Percentiles rank a stretch among this genome's conserved stretches.
These are phyloP conservation scores for Anadara kagoshimensis DNA, from an alignment of 1,140 invertebrate species.

Conservation along the genomic window DNA sequence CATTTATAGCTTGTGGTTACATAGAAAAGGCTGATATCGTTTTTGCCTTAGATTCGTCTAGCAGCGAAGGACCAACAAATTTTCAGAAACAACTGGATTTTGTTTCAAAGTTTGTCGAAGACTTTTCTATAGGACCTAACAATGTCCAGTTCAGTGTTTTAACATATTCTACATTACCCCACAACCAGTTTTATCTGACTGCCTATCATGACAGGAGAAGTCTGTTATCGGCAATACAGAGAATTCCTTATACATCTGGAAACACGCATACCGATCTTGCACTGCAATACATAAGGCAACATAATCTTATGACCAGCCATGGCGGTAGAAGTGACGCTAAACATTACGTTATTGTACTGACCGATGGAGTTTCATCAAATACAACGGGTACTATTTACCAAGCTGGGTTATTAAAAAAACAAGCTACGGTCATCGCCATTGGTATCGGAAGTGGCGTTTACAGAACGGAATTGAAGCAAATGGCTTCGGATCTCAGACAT, in stretches of 20 bases:
- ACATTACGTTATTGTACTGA: constrained; percentile 47
- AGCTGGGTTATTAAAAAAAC: constrained; percentile 38
- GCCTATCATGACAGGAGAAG: constrained; percentile 25
- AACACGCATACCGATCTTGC: constrained; percentile 44
- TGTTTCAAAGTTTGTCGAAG: constrained; percentile 37
- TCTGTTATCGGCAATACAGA: constrained; percentile 25
- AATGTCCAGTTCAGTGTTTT: constrained; percentile 49
- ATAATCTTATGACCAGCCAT: constrained; percentile 25
- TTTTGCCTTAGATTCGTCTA: constrained; percentile 52
- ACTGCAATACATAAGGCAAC: constrained; percentile 37
- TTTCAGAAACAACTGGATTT: constrained; percentile 49
- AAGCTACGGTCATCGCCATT: constrained; percentile 38
- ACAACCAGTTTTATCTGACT: constrained; percentile 41
- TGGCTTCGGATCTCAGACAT: constrained; percentile 45
- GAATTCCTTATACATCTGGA: constrained; percentile 19
- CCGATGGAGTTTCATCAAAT: constrained; percentile 48
- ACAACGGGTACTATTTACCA: constrained; percentile 20
- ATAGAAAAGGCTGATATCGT: constrained; percentile 51
- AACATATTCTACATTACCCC: constrained; percentile 26
- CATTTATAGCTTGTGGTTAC: constrained; percentile 37
- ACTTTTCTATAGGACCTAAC: constrained; percentile 42
- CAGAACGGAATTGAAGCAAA: constrained; percentile 43
- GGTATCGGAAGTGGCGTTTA: constrained; percentile 46
- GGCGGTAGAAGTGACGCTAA: constrained; percentile 43
- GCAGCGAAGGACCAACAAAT: constrained; percentile 42